A percentile compares a stretch with the other conserved stretches of the same genome.
Conservation (phyloP, 2,797 vertebrate genomes). For the Zenarchopterus dispar region DNA sequence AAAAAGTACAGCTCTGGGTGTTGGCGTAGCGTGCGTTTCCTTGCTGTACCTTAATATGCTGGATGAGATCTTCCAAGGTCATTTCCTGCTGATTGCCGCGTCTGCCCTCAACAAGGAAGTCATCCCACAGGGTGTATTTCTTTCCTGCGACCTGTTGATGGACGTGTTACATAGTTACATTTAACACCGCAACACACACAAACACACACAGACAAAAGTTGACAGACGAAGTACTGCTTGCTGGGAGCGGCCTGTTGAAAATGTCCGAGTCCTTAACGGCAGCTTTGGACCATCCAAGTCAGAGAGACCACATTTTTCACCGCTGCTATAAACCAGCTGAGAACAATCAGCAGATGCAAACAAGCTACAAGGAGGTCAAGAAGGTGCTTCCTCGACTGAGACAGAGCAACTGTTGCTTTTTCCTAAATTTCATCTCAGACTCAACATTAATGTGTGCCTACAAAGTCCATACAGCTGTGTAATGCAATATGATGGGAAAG, state of each 20-base stretch:
- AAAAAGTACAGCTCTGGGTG: slow-evolving; percentile 32
- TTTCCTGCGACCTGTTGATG: slow-evolving; percentile 81
- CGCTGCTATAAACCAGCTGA: slow-evolving; percentile 53
- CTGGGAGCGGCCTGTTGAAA: slow-evolving; percentile 32
- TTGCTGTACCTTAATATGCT: slow-evolving; percentile 84
- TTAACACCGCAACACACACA: slow-evolving; percentile 31
- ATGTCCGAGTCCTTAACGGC: slow-evolving; percentile 17
- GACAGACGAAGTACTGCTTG: slow-evolving; percentile 50
- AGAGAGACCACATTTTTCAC: slow-evolving; percentile 42
- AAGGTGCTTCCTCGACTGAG: slow-evolving; percentile 42
- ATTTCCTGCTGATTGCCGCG: slow-evolving; percentile 77
- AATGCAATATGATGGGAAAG: too few species aligned
- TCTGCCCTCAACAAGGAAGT: slow-evolving; percentile 80
- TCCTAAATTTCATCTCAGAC: slow-evolving; percentile 6
- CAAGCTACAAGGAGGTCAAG: slow-evolving; percentile 52
- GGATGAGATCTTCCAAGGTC: slow-evolving; percentile 86
- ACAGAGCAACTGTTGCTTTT: slow-evolving; percentile 16
- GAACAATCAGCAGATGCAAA: slow-evolving; percentile 39
- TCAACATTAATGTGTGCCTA: neutral
- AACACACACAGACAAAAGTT: slow-evolving; percentile 31
- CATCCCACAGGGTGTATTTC: slow-evolving; percentile 85
- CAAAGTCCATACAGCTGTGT: neutral
- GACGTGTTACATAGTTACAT: slow-evolving; percentile 60
- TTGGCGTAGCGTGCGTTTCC: slow-evolving; percentile 46
- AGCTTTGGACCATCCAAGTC: slow-evolving; percentile 20